Evolutionary conservation across 2,888 invertebrate species (phyloP).

Genomic region (Phytoseiulus persimilis): DNA sequence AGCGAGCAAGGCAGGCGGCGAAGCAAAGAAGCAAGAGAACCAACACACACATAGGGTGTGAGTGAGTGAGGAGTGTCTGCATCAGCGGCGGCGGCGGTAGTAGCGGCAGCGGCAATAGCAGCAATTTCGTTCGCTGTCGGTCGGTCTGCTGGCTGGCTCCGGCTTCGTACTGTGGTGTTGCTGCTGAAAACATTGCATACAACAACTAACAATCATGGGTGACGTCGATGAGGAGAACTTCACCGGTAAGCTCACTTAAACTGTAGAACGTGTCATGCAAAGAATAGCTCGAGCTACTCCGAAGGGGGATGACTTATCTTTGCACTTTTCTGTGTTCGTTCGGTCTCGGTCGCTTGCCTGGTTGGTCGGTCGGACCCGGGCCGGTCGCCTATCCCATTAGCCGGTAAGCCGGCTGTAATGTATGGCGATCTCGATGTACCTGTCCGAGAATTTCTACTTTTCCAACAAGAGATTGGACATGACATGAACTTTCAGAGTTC

Average conservation of each 20-base stretch:
- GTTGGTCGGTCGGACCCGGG: not conserved
- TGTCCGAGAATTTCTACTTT: not conserved
- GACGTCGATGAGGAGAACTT: conserved; percentile 38
- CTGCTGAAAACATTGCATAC: not conserved
- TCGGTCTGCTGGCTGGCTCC: not conserved
- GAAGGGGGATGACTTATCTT: not conserved
- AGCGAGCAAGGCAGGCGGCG: not conserved
- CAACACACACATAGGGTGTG: not conserved
- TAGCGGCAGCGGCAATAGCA: not conserved
- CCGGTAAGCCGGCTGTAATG: not conserved
- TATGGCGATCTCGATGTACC: not conserved
- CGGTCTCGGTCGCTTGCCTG: not conserved
- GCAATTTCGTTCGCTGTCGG: not conserved
- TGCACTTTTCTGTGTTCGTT: not conserved
- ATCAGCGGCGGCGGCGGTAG: not conserved
- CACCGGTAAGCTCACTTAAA: not conserved
- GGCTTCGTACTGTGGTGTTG: not conserved
- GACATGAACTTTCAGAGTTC: no score
- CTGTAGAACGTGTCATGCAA: not conserved
- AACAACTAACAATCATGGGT: not conserved
- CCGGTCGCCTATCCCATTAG: not conserved
- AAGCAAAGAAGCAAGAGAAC: not conserved
- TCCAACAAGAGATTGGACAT: no score
- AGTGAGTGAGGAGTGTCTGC: conserved; percentile 5
- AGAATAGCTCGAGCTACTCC: not conserved